Base-by-base conservation (phyloP, 2,888 invertebrate species). In the Epistrophe eligans region DNA sequence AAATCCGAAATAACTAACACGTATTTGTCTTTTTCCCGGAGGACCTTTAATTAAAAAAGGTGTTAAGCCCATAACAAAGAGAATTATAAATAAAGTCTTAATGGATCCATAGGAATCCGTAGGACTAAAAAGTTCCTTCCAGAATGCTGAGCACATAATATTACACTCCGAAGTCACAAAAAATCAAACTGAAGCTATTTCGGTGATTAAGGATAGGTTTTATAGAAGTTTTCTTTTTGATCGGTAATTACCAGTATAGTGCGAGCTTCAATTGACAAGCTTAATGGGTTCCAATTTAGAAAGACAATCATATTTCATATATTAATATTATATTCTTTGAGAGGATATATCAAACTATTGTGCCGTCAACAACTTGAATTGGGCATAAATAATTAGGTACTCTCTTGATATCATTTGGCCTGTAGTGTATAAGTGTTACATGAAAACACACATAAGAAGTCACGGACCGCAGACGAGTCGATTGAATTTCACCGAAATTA, bases 91-190 rank as follows among this genome's bases (percentile, higher is more conserved):
- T 17, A 93, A 55, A 5, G 91, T 91, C 52, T 90, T 90, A 72
- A 91, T 90, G 0, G 93, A 92, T 4, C 90, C 90, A 76, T 91
- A 92, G 8, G 91, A 90, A 89, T 93, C 92, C n/a, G 89, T 90
- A 3, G 93, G 92, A 74, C 89, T 89, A 4, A 91, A 88, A 15
- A 91, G 81, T 17, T 90, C 89, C 17, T 89, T 79, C 79, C 89
- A 91, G 45, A 89, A 89, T 11, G 50, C 55, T 10, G 13, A 45
- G 13, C 62, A 55, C 88, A 87, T 87, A 52, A 11, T 58, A 11
- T 3, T 45, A 6, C 4, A 6, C 9, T 15, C 0, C 17, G 11
- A 19, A n/a, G 52, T 24, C 55, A 13, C 48, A 17, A 52, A n/a
- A 15, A 64, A 32, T 32, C 0, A 48, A 24, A 85, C 84, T 85